Conservation (phyloP, 2,888 invertebrate genomes). For the Halictus ligatus region DNA sequence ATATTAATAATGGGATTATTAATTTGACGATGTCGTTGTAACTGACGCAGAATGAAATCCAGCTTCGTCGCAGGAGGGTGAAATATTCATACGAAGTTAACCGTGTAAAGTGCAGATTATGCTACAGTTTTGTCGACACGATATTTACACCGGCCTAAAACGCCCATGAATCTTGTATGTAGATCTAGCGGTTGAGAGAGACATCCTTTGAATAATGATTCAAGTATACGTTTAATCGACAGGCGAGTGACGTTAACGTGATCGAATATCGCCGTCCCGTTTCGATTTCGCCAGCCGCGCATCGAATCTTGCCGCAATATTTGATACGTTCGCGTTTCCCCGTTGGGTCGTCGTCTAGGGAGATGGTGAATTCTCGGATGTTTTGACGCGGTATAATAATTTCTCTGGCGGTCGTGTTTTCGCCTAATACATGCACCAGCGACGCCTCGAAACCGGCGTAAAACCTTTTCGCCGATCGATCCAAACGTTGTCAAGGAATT, state of each 20-base stretch:
- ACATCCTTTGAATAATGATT: constrained; percentile 1
- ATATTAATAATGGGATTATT: not conserved
- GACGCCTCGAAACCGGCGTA: constrained; percentile 15
- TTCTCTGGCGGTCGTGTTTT: constrained; percentile 64
- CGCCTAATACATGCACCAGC: constrained; percentile 30
- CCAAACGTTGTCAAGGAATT: constrained; percentile 13
- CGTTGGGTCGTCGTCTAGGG: constrained; percentile 32
- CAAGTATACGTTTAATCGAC: constrained; percentile 12
- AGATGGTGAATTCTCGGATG: constrained; percentile 59
- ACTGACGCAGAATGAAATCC: not conserved
- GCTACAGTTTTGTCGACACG: not conserved
- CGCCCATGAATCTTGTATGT: not conserved
- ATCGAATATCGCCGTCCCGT: constrained; percentile 27
- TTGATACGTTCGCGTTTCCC: constrained; percentile 57
- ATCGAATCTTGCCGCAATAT: constrained; percentile 28
- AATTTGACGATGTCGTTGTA: not conserved
- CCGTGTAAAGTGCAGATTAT: not conserved
- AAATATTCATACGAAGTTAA: constrained; percentile 2
- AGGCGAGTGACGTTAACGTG: constrained; percentile 25
- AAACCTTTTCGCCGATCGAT: constrained; percentile 36
- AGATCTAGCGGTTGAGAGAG: not conserved
- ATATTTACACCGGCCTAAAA: not conserved
- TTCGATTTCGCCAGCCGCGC: constrained; percentile 24
- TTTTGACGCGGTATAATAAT: constrained; percentile 68
- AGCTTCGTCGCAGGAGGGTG: not conserved